Evolutionary conservation across 2,888 invertebrate species (phyloP).

Genomic region (Dendrolimus houi): DNA sequence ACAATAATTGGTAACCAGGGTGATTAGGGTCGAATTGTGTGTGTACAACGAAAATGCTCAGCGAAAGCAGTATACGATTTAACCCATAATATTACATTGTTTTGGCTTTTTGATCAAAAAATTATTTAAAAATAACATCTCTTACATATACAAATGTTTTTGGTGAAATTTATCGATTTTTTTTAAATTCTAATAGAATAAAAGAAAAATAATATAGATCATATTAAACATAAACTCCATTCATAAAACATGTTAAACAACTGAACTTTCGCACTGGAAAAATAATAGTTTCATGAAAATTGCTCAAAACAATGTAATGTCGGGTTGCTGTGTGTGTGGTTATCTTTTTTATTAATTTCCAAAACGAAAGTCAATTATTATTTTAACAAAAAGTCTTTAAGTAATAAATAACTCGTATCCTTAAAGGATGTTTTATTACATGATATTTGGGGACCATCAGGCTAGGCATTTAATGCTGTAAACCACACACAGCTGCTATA

Average conservation of each 20-base stretch:
- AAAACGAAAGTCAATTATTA: neutral
- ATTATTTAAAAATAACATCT: too few relatives aligned
- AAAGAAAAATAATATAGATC: too few relatives aligned
- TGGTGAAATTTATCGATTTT: too few relatives aligned
- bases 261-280: too few relatives aligned
- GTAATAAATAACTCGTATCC: neutral
- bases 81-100: neutral
- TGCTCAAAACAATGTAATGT: neutral
- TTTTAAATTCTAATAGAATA: too few relatives aligned
- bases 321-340: neutral
- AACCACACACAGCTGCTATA: neutral
- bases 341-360: neutral
- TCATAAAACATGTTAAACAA: too few relatives aligned
- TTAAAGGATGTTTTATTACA: neutral
- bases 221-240: too few relatives aligned
- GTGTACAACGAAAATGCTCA: conserved; percentile 33
- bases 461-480: neutral
- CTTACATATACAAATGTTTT: too few relatives aligned
- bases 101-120: neutral
- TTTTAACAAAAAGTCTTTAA: neutral
- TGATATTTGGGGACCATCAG: neutral
- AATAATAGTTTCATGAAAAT: too few relatives aligned
- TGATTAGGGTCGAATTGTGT: neutral
- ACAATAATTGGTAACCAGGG: neutral
- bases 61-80: conserved; percentile 32